Evolutionary conservation across 2,888 invertebrate species (phyloP), one percentile per base, ranked within the genome.

Genomic region (Stomorhina lunata): DNA sequence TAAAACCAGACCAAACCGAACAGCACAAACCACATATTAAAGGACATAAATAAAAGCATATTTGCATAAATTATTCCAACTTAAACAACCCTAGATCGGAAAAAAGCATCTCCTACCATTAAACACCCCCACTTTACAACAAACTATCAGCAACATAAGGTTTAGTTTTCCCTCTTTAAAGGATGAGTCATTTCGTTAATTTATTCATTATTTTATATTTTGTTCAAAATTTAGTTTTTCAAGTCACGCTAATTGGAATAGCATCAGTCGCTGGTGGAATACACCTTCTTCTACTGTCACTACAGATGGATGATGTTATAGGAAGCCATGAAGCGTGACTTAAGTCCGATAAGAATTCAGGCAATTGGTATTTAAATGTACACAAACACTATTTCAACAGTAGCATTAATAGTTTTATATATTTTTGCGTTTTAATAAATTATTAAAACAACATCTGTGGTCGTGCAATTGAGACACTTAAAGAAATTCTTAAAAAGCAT

Each of bases 331-430:
- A 87, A 87, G 89, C 89, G 89, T 86, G 87, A 89, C 89, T 86
- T 84, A 85, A 87, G 87, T 89, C 89, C 89, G 89, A 89, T 89
- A 88, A 89, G 89, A 89, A 87, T 85, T n/a, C n/a, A n/a, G n/a
- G 68, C 69, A 71, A 81, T 81, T 81, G 73, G 32, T 65, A 37
- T 66, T 34, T 50, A 1, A 17, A 32, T 22, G 9, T 53, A 32
- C 50, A 61, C n/a, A 48, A 48, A 53, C 27, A 48, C 25, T 66
- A n/a, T 45, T 76, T 10, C 20, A 45, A 79, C 79, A 79, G 69
- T 59, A 79, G 82, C 75, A 10, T 71, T 79, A 75, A 79, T 79
- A 82, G 68, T 76, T 69, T 75, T 29, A 34, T 17, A 22, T 9
- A 25, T 53, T 57, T 73, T 73, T 73, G 63, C 45, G 25, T 78